Conservation (phyloP, 2,888 invertebrate species). For the Tillus elongatus region DNA sequence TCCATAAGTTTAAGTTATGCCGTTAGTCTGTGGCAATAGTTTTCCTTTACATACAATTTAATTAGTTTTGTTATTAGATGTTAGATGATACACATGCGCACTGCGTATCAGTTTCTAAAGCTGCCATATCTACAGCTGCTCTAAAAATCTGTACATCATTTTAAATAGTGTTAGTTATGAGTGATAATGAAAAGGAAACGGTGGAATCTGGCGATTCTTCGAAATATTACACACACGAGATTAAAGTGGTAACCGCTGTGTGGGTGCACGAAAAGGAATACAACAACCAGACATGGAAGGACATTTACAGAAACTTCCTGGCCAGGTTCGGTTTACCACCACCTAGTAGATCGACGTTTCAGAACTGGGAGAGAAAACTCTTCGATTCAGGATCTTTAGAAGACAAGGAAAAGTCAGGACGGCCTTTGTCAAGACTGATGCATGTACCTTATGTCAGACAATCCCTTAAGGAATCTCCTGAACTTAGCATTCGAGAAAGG, state of each 20-base stretch:
- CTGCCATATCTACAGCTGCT: slow-evolving; percentile 28
- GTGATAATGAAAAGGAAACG: slow-evolving; percentile 10
- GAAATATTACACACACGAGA: slow-evolving; percentile 38
- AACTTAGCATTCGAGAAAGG: slow-evolving; percentile 40
- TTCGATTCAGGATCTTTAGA: slow-evolving; percentile 37
- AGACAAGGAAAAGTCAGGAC: slow-evolving; percentile 40
- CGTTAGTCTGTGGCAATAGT: too few relatives aligned
- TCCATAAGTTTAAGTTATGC: too few relatives aligned
- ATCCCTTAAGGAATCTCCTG: slow-evolving; percentile 37
- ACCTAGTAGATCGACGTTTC: slow-evolving; percentile 31
- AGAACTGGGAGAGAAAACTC: slow-evolving; percentile 23
- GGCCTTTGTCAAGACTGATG: slow-evolving; percentile 33
- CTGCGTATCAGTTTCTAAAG: too few relatives aligned
- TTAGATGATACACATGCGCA: too few relatives aligned
- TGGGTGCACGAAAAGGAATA: slow-evolving; percentile 45
- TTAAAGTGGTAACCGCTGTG: slow-evolving; percentile 43
- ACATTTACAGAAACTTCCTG: slow-evolving; percentile 42
- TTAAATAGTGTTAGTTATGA: neutral
- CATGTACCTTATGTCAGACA: slow-evolving; percentile 38
- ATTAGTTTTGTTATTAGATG: too few relatives aligned
- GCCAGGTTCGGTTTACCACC: slow-evolving; percentile 40
- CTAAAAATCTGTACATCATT: slow-evolving; percentile 18
- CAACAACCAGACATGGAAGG: slow-evolving; percentile 34
- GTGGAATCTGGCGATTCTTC: slow-evolving; percentile 10
- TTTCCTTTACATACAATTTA: too few relatives aligned